These are phyloP conservation scores for Amblyopsis rosae DNA, from an alignment of 2,113 vertebrate species.

Conservation along the genomic window DNA sequence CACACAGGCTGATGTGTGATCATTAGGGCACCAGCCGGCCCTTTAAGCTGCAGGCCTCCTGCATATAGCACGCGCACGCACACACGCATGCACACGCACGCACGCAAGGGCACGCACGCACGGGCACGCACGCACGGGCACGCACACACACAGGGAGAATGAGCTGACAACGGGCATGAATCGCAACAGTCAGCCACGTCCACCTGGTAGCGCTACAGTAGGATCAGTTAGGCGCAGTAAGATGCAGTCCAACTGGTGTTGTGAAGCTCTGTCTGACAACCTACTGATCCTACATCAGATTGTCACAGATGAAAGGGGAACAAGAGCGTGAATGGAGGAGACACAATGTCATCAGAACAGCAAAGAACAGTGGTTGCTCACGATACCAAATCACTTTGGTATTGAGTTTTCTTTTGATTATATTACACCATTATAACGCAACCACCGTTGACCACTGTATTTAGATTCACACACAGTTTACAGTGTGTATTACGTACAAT, in stretches of 20 bases:
- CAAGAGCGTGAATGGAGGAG: conserved; percentile 19
- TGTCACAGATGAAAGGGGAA: not conserved
- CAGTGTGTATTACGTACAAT: no score
- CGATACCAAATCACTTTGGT: no score
- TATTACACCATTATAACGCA: no score
- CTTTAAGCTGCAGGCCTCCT: conserved; percentile 2
- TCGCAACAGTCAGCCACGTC: conserved; percentile 31
- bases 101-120: not conserved
- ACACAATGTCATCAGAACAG: no score
- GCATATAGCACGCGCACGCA: no score
- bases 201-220: conserved; percentile 51
- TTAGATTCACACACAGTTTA: no score
- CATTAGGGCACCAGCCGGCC: conserved; percentile 7
- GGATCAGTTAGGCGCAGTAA: conserved; percentile 51
- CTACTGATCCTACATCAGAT: conserved; percentile 40
- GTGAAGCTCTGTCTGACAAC: conserved; percentile 49
- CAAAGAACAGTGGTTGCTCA: no score
- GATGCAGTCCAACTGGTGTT: conserved; percentile 51
- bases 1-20: conserved; percentile 1
- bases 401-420: no score
- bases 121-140: conserved; percentile 17
- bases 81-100: not conserved
- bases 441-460: no score
- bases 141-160: no score
- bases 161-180: conserved; percentile 40